Conservation (phyloP, 2,888 invertebrate genomes). For the Hypercompe scribonia region DNA sequence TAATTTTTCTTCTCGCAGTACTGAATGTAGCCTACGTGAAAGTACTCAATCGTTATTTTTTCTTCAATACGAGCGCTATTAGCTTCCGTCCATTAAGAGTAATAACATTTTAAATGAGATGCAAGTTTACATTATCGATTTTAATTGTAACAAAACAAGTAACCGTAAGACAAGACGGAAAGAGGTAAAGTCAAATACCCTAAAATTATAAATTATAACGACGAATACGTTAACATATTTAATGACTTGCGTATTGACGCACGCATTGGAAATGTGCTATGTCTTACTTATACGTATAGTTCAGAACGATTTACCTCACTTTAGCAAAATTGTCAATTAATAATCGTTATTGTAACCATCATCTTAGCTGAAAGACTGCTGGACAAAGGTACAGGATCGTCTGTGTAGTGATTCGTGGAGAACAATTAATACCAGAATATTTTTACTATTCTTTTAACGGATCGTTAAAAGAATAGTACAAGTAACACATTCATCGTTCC, state of each 20-base stretch:
- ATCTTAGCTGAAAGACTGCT: no score
- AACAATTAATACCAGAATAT: neutral
- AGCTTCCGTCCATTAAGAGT: neutral
- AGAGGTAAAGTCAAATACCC: neutral
- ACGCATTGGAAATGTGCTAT: no score
- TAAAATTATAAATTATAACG: neutral
- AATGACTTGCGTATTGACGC: neutral
- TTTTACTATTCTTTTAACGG: neutral
- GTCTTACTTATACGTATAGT: no score
- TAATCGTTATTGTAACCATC: no score
- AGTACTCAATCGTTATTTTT: neutral
- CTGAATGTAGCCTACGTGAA: neutral
- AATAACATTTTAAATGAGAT: neutral
- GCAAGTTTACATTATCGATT: neutral
- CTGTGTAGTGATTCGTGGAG: no score
- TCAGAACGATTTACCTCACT: neutral
- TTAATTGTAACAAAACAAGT: neutral
- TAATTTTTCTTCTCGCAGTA: neutral
- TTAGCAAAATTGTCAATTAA: no score
- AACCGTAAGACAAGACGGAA: neutral
- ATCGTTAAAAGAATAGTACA: no score
- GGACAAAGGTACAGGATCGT: no score
- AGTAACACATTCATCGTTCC: neutral
- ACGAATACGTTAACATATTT: neutral
- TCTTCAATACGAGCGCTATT: neutral